These are phyloP conservation scores for Heliconius hewitsoni DNA, from an alignment of 1,140 invertebrate species.

Conservation along the genomic window DNA sequence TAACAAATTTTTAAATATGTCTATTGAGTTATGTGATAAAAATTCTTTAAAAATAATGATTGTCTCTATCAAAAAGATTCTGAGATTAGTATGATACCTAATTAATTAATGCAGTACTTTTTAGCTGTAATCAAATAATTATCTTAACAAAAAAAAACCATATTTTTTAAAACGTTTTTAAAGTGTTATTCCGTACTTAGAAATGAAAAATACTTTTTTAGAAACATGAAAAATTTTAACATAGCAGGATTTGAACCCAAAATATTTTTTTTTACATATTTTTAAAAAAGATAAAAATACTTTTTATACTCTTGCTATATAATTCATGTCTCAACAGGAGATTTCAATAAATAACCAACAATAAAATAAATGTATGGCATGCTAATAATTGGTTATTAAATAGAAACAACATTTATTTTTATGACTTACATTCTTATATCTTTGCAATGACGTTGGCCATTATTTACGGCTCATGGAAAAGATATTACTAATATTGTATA, in stretches of 20 bases:
- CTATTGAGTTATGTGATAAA: no score
- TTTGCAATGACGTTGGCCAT: neutral
- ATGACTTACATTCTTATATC: neutral
- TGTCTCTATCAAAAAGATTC: neutral
- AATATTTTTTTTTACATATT: no score
- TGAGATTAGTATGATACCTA: neutral
- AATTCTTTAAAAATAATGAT: neutral
- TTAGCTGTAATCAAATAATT: neutral
- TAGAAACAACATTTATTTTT: neutral
- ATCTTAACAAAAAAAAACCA: neutral
- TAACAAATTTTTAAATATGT: no score
- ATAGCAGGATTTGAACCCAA: no score
- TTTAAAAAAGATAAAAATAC: no score
- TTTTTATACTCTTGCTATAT: neutral
- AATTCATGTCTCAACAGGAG: neutral
- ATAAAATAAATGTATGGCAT: neutral
- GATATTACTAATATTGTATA: neutral
- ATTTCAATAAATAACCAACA: neutral
- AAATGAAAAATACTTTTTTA: no score
- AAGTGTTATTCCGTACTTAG: no score
- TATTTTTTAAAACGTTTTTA: neutral
- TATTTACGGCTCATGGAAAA: neutral
- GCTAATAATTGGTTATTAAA: neutral
- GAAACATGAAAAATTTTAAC: no score
- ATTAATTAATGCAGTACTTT: slow-evolving; percentile 29